Evolutionary conservation across 2,113 vertebrate species (phyloP).

Genomic region (human): GRCh38 chr6:88027001-88027500

Average conservation of each 20-base stretch:
- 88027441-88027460: too few species aligned
- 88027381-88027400: too few species aligned
- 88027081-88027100: background rate
- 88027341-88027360: too few species aligned
- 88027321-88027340: too few species aligned
- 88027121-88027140: background rate
- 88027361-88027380: too few species aligned
- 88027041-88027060: background rate
- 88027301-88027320: too few species aligned
- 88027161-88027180: background rate
- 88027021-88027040: background rate
- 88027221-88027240: background rate
- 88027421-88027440: too few species aligned
- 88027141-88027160: background rate
- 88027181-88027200: background rate
- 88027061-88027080: background rate
- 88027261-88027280: background rate
- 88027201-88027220: background rate
- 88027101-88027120: background rate
- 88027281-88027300: too few species aligned
- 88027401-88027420: too few species aligned
- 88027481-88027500: too few species aligned
- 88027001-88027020: slow-evolving; percentile 35
- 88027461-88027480: too few species aligned
- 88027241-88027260: background rate